Evolutionary conservation across 1,140 invertebrate species (phyloP).

Genomic region (Sipha flava): DNA sequence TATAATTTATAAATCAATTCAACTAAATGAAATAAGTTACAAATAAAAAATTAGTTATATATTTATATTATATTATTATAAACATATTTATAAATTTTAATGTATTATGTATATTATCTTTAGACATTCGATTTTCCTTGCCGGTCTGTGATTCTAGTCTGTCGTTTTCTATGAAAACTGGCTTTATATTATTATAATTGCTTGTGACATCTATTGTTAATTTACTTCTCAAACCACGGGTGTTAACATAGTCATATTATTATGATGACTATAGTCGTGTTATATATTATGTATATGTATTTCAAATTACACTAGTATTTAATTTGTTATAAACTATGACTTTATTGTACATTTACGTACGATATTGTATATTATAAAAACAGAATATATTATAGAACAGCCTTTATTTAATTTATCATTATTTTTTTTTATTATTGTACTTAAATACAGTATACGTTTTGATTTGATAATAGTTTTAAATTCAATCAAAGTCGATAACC

Average conservation of each 20-base stretch:
- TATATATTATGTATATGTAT: not conserved
- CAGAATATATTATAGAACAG: not conserved
- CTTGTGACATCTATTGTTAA: not conserved
- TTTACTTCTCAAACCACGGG: not conserved
- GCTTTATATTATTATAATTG: not conserved
- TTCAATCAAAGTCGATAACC: not conserved
- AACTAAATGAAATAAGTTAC: not conserved
- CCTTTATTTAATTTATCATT: not conserved
- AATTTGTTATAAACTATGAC: not conserved
- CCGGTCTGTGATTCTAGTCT: slow-evolving; percentile 25
- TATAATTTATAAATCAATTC: not conserved
- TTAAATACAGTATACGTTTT: slow-evolving; percentile 4
- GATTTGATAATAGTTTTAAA: not conserved
- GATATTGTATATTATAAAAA: not conserved
- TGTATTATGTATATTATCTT: not conserved
- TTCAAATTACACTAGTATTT: not conserved
- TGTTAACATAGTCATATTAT: not conserved
- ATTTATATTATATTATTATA: not conserved
- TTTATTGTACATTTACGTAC: not conserved
- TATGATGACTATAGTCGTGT: not conserved
- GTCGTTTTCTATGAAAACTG: not conserved
- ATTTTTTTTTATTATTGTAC: not conserved
- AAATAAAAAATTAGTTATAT: not conserved
- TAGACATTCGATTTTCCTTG: not conserved
- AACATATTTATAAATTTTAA: not conserved